Conservation (phyloP, 2,888 invertebrate genomes). For the Coleophora deauratella region DNA sequence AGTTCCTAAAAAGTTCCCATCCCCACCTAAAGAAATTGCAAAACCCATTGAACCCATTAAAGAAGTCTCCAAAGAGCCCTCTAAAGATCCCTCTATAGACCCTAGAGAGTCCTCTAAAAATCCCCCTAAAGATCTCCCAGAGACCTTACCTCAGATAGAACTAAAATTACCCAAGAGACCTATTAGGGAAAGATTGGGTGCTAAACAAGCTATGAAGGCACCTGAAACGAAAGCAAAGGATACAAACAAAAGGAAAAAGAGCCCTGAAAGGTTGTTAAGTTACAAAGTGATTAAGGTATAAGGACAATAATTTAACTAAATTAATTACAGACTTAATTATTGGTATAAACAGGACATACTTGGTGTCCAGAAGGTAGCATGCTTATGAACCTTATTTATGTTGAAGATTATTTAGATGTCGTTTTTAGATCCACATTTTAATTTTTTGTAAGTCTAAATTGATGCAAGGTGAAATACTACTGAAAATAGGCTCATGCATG, state of each 20-base stretch:
- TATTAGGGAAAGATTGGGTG: constrained; percentile 56
- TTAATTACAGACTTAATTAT: too few species aligned
- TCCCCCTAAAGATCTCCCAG: constrained; percentile 31
- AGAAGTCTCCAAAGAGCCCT: constrained; percentile 18
- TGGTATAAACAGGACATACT: too few species aligned
- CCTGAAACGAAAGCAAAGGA: constrained; percentile 32
- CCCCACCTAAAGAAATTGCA: constrained; percentile 15
- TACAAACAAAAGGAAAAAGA: constrained; percentile 29
- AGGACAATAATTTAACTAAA: constrained; percentile 3
- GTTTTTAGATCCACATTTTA: too few species aligned
- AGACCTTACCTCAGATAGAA: constrained; percentile 60
- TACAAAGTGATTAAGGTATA: constrained; percentile 43
- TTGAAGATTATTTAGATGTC: too few species aligned
- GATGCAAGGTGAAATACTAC: too few species aligned
- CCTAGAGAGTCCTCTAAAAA: constrained; percentile 18
- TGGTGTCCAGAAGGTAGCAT: too few species aligned
- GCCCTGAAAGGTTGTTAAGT: constrained; percentile 63
- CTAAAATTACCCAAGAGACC: constrained; percentile 65
- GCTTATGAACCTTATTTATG: too few species aligned
- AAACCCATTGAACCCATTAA: constrained; percentile 4
- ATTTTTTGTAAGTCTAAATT: too few species aligned
- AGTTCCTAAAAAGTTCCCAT: constrained; percentile 21
- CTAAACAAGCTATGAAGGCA: constrained; percentile 33
- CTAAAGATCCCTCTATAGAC: constrained; percentile 21
- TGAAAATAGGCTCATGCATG: too few species aligned